Evolutionary conservation across 2,888 invertebrate genomes (phyloP), one percentile per base, ranked within the genome.

Genomic region (Panorpa germanica): DNA sequence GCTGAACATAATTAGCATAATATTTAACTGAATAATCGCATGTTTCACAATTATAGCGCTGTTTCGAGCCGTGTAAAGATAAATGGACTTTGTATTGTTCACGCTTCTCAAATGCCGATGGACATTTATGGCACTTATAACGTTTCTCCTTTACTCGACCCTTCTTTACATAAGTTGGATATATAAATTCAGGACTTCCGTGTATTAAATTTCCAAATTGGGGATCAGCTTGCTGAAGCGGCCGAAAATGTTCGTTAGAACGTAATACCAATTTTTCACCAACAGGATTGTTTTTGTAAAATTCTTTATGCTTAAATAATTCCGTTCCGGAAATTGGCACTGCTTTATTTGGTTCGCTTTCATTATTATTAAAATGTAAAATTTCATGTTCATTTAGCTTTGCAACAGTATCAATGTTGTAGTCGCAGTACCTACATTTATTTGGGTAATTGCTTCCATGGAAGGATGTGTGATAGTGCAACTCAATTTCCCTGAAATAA

Each of bases 11-110:
- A 47, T 82, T 80, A 2, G 82, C 81, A 42, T 76, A 80, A 48
- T 81, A 81, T 42, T 81, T 80, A 1, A 85, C 85, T 3, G 83
- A 80, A 52, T 85, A 85, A 53, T 86, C 85, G 51, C 86, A 86
- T 24, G 70, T 60, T 41, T 77, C 73, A 55, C 86, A 86, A 41
- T 70, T 72, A 49, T 80, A 85, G 35, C 75, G 64, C 49, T 83
- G 81, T 43, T 75, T 72, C 0, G 82, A 75, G 4, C 85, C 85
- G 46, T 86, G 86, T 25, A 85, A 55, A 11, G 74, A 72, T 40
- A 78, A 53, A 52, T 86, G 86, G 15, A 78, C 70, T 49, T 77
- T 75, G 50, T 78, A 85, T 48, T 85, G 81, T 43, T 78, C 74
- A 21, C 76, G 60, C 52, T 85, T 83, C 43, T 82, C 80, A 51